Conservation (phyloP, 2,797 vertebrate genomes). For the Chaunax sp. region DNA sequence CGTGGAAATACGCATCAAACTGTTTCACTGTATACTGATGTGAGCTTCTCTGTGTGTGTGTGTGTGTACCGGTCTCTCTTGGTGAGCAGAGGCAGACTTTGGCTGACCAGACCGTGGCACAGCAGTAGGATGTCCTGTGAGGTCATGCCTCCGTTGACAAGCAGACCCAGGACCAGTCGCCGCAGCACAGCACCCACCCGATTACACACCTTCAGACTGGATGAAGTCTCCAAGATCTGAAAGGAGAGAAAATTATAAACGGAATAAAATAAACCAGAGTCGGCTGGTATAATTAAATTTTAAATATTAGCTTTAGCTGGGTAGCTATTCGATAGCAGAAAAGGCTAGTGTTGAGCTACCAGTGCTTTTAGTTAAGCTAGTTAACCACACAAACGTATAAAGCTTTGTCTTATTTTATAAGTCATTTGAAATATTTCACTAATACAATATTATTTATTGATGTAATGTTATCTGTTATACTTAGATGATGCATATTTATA, state of each 20-base stretch:
- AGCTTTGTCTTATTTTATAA: too few species aligned
- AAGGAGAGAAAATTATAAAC: neutral
- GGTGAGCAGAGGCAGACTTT: slow-evolving; percentile 94
- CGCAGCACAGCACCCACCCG: slow-evolving; percentile 90
- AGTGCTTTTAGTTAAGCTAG: too few species aligned
- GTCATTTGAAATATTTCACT: too few species aligned
- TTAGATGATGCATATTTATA: too few species aligned
- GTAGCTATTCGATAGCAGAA: too few species aligned
- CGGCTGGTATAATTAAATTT: too few species aligned
- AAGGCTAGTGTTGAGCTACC: too few species aligned
- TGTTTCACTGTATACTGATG: neutral
- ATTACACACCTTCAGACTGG: slow-evolving; percentile 90
- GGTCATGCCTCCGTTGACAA: slow-evolving; percentile 88
- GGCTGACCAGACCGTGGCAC: slow-evolving; percentile 92
- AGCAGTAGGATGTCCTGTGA: slow-evolving; percentile 90
- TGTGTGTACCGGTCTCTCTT: slow-evolving; percentile 88
- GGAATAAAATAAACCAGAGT: neutral
- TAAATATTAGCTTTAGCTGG: too few species aligned
- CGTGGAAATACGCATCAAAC: neutral
- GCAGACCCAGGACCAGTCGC: slow-evolving; percentile 89
- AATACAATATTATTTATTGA: too few species aligned
- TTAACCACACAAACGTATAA: too few species aligned
- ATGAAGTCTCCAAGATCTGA: slow-evolving; percentile 91
- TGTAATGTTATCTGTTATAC: too few species aligned
- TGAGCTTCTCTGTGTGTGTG: neutral